Conservation (phyloP, 2,113 vertebrate species). For the Pyxicephalus adspersus region DNA sequence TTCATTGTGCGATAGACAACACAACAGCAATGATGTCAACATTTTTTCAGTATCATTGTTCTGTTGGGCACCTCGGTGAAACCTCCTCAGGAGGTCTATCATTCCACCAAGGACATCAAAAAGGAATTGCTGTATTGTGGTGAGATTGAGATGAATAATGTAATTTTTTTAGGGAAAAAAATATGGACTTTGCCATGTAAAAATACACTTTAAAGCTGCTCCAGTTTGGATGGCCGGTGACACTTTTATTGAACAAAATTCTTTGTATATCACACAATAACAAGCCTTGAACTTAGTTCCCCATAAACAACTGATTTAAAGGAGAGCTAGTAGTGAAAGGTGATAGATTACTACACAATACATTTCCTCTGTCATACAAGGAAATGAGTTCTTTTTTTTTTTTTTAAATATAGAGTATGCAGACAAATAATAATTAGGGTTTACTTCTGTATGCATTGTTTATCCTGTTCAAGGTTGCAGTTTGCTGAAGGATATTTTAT, state of each 20-base stretch:
- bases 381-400: background rate
- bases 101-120: too few species aligned
- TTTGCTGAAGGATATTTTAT: constrained; percentile 35
- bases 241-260: background rate
- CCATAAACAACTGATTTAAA: background rate
- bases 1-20: too few species aligned
- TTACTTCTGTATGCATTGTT: constrained; percentile 27
- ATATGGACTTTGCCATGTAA: too few species aligned
- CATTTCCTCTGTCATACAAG: background rate
- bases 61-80: too few species aligned
- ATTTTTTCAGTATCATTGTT: too few species aligned
- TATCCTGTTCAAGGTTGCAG: constrained; percentile 17
- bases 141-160: too few species aligned
- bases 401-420: constrained; percentile 17
- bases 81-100: too few species aligned
- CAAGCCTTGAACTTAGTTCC: background rate
- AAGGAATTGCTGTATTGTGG: too few species aligned
- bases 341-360: constrained; percentile 15
- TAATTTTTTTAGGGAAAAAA: too few species aligned
- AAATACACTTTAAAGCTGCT: too few species aligned
- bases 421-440: constrained; percentile 21
- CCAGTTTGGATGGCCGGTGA: too few species aligned
- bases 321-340: background rate
- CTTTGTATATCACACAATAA: background rate
- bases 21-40: too few species aligned